phyloP scores from a whole-genome alignment of 2,797 vertebrate genomes.

The Rhinatrema bivittatum region DNA sequence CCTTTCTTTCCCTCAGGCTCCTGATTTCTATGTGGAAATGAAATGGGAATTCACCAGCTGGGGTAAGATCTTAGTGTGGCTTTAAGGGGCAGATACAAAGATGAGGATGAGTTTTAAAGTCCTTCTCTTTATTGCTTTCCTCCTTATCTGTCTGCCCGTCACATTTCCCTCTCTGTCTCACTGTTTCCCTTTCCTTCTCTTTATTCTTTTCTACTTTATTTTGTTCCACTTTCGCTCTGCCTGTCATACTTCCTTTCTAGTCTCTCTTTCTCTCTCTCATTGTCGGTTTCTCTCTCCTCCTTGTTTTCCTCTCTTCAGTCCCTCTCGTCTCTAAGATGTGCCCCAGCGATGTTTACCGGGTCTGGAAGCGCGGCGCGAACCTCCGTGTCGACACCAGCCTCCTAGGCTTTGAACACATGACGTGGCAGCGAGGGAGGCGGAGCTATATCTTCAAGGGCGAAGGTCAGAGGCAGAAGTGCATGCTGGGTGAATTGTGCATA shows the following conservation, averaged over 20 bases:
- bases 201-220: background rate
- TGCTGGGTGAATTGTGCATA: no score
- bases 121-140: no score
- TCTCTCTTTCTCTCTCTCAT: constrained; percentile 1
- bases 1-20: no score
- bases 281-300: background rate
- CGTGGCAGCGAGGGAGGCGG: constrained; percentile 88
- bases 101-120: no score
- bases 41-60: constrained; percentile 96
- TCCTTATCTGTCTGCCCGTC: constrained; percentile 20
- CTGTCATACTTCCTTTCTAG: background rate
- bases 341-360: constrained; percentile 87
- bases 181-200: background rate
- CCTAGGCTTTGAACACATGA: constrained; percentile 93
- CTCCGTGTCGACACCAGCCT: constrained; percentile 90
- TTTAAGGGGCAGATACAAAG: no score
- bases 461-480: constrained; percentile 72
- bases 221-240: background rate
- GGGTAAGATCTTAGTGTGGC: no score
- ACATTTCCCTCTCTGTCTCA: background rate
- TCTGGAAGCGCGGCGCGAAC: constrained; percentile 92
- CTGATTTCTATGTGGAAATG: constrained; percentile 94
- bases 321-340: constrained; percentile 92
- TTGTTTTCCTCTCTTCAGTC: constrained; percentile 44
- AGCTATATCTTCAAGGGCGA: constrained; percentile 94